Conservation (phyloP, 2,113 vertebrate genomes). For the Probosciger aterrimus region DNA sequence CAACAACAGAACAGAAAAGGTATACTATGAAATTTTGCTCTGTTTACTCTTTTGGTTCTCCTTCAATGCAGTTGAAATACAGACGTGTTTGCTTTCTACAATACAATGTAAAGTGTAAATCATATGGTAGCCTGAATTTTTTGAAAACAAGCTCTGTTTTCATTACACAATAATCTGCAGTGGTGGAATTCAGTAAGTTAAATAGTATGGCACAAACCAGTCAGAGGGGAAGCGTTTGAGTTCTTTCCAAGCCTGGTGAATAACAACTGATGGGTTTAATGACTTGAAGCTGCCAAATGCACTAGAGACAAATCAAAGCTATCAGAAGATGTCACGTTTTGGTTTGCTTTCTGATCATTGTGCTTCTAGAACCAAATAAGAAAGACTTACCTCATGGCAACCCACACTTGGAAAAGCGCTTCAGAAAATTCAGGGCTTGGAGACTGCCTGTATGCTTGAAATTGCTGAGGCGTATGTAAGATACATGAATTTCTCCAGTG, state of each 20-base stretch:
- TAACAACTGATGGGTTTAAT: not conserved
- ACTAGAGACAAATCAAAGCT: not conserved
- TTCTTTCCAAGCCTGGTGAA: not conserved
- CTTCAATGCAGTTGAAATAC: not conserved
- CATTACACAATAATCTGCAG: not conserved
- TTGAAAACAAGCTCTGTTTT: not conserved
- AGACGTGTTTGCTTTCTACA: not conserved
- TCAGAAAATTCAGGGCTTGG: not conserved
- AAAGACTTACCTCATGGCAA: not conserved
- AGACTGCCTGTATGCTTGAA: not conserved
- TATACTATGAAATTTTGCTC: not conserved
- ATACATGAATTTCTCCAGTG: accelerated
- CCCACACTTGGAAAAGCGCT: not conserved
- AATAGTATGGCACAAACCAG: not conserved
- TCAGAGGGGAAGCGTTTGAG: not conserved
- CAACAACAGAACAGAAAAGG: not conserved
- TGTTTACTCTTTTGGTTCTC: not conserved
- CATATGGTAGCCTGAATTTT: not conserved
- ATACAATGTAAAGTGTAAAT: not conserved
- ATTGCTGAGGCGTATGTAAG: not conserved
- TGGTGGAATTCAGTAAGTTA: not conserved
- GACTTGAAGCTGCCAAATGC: not conserved
- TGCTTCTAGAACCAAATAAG: not conserved
- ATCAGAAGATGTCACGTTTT: not conserved
- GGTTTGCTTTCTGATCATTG: not conserved